phyloP scores from a whole-genome alignment of 2,888 invertebrate species.

The Agrypnus murinus region DNA sequence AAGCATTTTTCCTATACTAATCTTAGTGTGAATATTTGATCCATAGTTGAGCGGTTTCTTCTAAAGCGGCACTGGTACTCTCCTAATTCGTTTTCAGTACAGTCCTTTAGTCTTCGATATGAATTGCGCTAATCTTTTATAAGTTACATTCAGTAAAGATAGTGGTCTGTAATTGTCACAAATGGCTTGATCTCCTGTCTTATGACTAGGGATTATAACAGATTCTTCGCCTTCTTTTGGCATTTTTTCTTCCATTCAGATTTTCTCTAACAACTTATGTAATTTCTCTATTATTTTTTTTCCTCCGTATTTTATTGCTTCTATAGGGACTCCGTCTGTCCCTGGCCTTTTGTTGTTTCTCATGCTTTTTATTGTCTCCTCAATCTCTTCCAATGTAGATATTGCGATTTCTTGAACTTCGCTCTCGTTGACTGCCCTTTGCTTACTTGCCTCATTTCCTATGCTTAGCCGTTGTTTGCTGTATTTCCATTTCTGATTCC shows the following conservation, averaged over 20 bases:
- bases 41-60: conserved; percentile 5
- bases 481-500: not conserved
- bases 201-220: not conserved
- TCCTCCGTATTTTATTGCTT: conserved; percentile 14
- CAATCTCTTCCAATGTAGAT: conserved; percentile 1
- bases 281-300: not conserved
- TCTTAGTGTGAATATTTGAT: conserved; percentile 4
- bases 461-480: conserved; percentile 1
- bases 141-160: too few species aligned
- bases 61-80: conserved; percentile 9
- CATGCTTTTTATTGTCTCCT: conserved; percentile 4
- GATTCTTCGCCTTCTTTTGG: not conserved
- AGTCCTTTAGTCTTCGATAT: not conserved
- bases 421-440: not conserved
- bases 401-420: not conserved
- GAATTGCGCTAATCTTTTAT: conserved; percentile 4
- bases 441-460: not conserved
- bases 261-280: not conserved
- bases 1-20: conserved; percentile 1
- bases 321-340: not conserved
- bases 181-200: not conserved
- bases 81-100: not conserved
- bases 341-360: conserved; percentile 4
- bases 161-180: conserved; percentile 1
- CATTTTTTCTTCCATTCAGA: not conserved